phyloP scores from a whole-genome alignment of 1,140 invertebrate genomes.

The Drosophila nigrodunni region DNA sequence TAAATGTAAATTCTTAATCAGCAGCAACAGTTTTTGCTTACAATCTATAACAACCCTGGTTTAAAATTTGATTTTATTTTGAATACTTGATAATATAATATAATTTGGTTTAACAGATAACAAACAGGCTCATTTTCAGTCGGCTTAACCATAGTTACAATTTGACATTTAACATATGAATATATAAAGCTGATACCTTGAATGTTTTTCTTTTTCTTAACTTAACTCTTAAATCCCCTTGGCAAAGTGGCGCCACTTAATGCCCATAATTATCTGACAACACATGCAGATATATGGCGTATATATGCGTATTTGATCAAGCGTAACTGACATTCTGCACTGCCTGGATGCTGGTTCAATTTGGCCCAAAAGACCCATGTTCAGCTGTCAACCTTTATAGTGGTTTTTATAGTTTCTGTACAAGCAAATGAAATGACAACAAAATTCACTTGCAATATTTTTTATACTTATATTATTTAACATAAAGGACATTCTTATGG shows the following conservation, averaged over 20 bases:
- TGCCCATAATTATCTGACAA: conserved; percentile 10
- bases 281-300: neutral
- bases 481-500: conserved; percentile 20
- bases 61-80: no score
- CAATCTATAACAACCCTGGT: no score
- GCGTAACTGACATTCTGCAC: conserved; percentile 8
- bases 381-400: conserved; percentile 42
- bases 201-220: neutral
- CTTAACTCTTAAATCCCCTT: conserved; percentile 10
- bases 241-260: neutral
- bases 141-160: no score
- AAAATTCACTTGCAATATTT: conserved; percentile 34
- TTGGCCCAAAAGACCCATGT: neutral
- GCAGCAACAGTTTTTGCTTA: no score
- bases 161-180: conserved; percentile 1
- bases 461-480: conserved; percentile 9
- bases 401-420: conserved; percentile 4
- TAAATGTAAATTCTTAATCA: no score
- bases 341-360: conserved; percentile 23
- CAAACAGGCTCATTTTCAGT: no score
- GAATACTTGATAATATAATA: no score
- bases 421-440: conserved; percentile 13
- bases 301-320: conserved; percentile 6
- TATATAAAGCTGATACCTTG: conserved; percentile 5
- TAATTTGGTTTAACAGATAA: no score